Evolutionary conservation across 2,888 invertebrate genomes (phyloP).

Genomic region (Cephus nigrinus): DNA sequence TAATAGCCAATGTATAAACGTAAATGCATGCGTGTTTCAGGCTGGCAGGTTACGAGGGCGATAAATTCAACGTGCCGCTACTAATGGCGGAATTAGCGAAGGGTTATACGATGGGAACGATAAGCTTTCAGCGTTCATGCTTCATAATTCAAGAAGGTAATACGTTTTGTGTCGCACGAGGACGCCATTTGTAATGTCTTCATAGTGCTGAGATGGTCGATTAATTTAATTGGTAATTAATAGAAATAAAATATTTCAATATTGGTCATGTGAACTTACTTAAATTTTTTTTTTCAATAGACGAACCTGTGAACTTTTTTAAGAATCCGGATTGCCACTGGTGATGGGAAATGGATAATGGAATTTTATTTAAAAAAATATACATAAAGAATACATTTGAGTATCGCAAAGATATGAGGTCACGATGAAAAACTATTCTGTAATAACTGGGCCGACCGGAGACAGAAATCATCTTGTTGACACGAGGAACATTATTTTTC

Average conservation of each 20-base stretch:
- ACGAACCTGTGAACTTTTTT: not conserved
- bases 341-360: not conserved
- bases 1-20: not conserved
- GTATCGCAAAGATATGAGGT: conserved; percentile 21
- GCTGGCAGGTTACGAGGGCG: conserved; percentile 4
- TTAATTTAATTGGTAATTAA: not conserved
- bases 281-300: not conserved
- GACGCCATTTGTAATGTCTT: not conserved
- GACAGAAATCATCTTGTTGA: conserved; percentile 22
- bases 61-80: not conserved
- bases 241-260: not conserved
- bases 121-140: conserved; percentile 4
- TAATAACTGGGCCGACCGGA: conserved; percentile 24
- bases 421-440: conserved; percentile 12
- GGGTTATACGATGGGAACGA: not conserved
- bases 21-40: not conserved
- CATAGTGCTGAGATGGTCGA: not conserved
- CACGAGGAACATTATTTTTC: conserved; percentile 7
- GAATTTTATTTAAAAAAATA: not conserved
- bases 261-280: not conserved
- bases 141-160: not conserved
- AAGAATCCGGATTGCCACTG: not conserved
- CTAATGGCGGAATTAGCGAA: conserved; percentile 3
- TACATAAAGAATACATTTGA: not conserved
- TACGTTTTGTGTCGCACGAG: not conserved